Conservation (phyloP, 2,888 invertebrate genomes). For the Panzeria rudis region DNA sequence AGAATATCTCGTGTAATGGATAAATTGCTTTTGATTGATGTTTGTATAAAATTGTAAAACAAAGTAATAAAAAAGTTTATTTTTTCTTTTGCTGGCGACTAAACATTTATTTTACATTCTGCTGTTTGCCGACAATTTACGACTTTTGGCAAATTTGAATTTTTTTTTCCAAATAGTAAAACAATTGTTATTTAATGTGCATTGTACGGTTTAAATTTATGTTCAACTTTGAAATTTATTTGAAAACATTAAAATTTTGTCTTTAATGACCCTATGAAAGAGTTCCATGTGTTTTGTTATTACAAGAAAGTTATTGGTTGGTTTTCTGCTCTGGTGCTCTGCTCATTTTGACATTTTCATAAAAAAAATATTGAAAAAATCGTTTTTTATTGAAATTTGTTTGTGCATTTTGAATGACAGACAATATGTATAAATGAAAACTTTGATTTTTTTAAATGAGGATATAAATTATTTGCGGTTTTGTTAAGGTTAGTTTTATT, state of each 20-base stretch:
- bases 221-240: conserved; percentile 50
- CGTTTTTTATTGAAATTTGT: background rate
- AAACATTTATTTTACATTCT: background rate
- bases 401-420: background rate
- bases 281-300: background rate
- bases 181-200: conserved; percentile 44
- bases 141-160: conserved; percentile 49
- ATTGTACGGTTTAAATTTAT: conserved; percentile 58
- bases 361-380: conserved; percentile 1
- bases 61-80: background rate
- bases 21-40: conserved; percentile 15
- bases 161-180: conserved; percentile 20
- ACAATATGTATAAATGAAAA: background rate
- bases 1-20: conserved; percentile 18
- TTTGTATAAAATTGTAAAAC: background rate
- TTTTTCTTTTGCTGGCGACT: background rate
- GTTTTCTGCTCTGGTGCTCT: conserved; percentile 37
- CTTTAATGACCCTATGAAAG: conserved; percentile 50
- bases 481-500: conserved; percentile 12
- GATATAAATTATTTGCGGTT: conserved; percentile 15
- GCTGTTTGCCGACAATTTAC: conserved; percentile 54
- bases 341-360: conserved; percentile 11
- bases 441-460: conserved; percentile 5
- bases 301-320: conserved; percentile 47
- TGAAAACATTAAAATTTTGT: conserved; percentile 42